These are phyloP conservation scores for Clarias laeviceps DNA, from an alignment of 2,797 vertebrate species.

Conservation along the genomic window DNA sequence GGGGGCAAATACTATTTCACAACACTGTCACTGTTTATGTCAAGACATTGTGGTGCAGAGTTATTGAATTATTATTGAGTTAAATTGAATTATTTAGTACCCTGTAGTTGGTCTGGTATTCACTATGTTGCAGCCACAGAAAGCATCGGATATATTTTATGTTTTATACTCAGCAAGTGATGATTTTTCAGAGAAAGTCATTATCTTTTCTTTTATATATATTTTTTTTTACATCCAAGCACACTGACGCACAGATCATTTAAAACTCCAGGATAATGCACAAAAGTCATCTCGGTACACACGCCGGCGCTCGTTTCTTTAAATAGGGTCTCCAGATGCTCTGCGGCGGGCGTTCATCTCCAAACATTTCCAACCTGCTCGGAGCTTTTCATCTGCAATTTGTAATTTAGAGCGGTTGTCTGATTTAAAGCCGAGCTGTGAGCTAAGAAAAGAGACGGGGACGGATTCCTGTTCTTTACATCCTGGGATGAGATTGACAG, in stretches of 20 bases:
- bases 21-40: too few species aligned
- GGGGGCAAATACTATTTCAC: too few species aligned
- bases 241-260: slow-evolving; percentile 15
- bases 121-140: too few species aligned
- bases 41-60: too few species aligned
- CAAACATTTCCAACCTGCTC: slow-evolving; percentile 12
- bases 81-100: too few species aligned
- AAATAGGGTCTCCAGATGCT: slow-evolving; percentile 33
- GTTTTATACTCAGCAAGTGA: not conserved
- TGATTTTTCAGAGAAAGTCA: not conserved
- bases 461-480: not conserved
- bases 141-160: too few species aligned
- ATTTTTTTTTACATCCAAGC: not conserved
- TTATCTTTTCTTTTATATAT: not conserved
- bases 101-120: too few species aligned
- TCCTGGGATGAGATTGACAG: not conserved
- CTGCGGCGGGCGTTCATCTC: slow-evolving; percentile 5
- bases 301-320: slow-evolving; percentile 7
- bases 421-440: not conserved
- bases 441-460: not conserved
- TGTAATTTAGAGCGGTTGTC: not conserved
- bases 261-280: slow-evolving; percentile 21
- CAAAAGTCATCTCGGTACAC: slow-evolving; percentile 2
- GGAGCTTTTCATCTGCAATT: not conserved
- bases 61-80: too few species aligned